Base-by-base conservation (phyloP, 1,140 invertebrate genomes). In the Babylonia areolata region DNA sequence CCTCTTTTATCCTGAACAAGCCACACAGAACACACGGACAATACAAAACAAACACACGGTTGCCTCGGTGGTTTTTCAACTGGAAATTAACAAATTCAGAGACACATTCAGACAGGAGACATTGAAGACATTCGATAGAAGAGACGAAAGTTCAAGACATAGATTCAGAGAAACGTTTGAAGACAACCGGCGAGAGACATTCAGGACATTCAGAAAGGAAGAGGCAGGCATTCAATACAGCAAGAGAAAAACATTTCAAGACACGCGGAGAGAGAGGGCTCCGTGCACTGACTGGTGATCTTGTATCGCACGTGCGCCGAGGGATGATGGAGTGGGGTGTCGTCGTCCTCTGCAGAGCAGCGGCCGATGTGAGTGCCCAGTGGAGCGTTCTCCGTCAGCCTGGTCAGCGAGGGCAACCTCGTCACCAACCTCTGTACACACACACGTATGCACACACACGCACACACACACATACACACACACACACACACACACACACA, bases 281-380 rank as follows among this genome's bases (percentile, higher is more conserved):
- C 20, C 23, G 28, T 12, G n/a, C 15, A 20, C 23, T 58, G 39
- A 80, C 78, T 15, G 12, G 5, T 33, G 33, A 80, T 80, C 5
- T 12, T 31, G 78, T 80, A 80, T 12, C 78, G 78, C 28, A 80
- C 78, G 46, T 54, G 78, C 2, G 42, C 78, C 9, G 78, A 80
- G 46, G 40, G 78, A 42, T 31, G 12, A 42, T 31, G 12, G 40
- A 33, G 42, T 28, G 46, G 42, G 23, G 2, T n/a, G 78, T 80
- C 78, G 3, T 15, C 46, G 33, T 80, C 78, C 40, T 9, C 40
- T 28, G 78, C 78, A 2, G 78, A 80, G 23, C 78, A 80, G 23
- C 20, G 17, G 3, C 78, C 78, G 5, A 80, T 42, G 78, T 80
- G 33, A 12, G 11, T n/a, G 12, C 78, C 46, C 46, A 80, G 46